Conservation (phyloP, 30 jellyfish, hydroid and myxozoan genomes). For the Hydractinia symbiolongicarpus region DNA sequence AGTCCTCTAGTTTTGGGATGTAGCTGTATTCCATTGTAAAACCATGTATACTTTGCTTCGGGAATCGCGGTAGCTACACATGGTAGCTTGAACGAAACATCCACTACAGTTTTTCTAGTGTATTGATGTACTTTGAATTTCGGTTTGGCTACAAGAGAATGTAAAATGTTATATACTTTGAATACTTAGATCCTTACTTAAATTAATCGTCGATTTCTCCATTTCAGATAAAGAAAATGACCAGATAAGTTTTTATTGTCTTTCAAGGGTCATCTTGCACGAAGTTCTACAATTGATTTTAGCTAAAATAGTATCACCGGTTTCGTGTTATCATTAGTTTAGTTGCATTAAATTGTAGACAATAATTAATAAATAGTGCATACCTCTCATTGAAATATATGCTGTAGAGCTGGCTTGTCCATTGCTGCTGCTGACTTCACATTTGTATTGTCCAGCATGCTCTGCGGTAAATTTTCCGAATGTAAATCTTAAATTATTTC, state of each 20-base stretch:
- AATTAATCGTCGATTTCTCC: too few relatives aligned
- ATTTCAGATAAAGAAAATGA: too few relatives aligned
- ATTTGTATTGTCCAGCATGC: constrained; percentile 66
- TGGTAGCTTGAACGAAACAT: constrained; percentile 37
- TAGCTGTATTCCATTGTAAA: constrained; percentile 51
- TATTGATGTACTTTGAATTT: not conserved
- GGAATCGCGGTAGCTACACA: constrained; percentile 85
- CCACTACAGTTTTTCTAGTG: constrained; percentile 30
- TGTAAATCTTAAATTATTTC: constrained; percentile 54
- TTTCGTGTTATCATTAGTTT: too few relatives aligned
- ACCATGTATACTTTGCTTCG: constrained; percentile 60
- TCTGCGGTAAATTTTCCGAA: constrained; percentile 51
- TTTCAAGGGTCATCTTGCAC: too few relatives aligned
- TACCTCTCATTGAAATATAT: constrained; percentile 60
- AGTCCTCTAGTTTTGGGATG: constrained; percentile 38
- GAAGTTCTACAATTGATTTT: too few relatives aligned
- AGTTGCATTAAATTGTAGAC: too few relatives aligned
- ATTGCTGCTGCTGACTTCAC: constrained; percentile 65
- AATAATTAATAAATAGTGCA: not conserved
- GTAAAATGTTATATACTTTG: too few relatives aligned
- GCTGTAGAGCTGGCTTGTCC: constrained; percentile 62
- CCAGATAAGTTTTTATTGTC: too few relatives aligned
- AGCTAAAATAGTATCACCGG: too few relatives aligned
- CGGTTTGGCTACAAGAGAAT: too few relatives aligned
- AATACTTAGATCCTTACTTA: too few relatives aligned